Base-by-base conservation (phyloP, 1,140 invertebrate species). In the Scaptomyza hsui region DNA sequence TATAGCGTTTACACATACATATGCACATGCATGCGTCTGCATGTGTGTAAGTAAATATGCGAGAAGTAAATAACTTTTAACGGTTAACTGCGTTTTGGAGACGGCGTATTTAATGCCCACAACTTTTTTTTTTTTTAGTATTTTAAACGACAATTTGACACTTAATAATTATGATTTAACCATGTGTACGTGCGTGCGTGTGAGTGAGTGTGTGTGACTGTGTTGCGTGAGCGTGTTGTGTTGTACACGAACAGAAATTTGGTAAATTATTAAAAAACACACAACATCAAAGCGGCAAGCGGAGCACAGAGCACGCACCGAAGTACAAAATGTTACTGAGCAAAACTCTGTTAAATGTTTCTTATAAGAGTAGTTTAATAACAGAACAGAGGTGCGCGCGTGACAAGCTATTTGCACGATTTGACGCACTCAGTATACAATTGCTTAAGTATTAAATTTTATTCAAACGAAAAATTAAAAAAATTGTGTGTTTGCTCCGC, bases 291-390 rank as follows among this genome's bases (percentile, higher is more conserved):
- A 55, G 67, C 60, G 60, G 60, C 49, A 63, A 29, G 59, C 60
- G 60, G 13, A 48, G 24, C 51, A 63, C 42, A 61, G 32, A 55
- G 49, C 51, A 70, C 67, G 67, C 67, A 70, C 67, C 67, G 49
- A 70, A 55, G 35, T 70, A 63, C 63, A 41, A 70, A 70, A 70
- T 70, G 60, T 70, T 49, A 70, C 67, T 70, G 42, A 70, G 21
- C 4, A 2, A 55, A 63, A 53, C 7, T 63, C 65, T 69, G 65
- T 69, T 69, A 69, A 69, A 63, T 48, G 13, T 69, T 63, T 69
- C 65, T 69, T 69, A 69, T 69, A 69, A 69, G 59, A 69, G 59
- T 55, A n/a, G 9, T 15, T 32, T 55, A 32, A 55, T 63, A 63
- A 62, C 65, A 63, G 59, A 39, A 16, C 3, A 47, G 65, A 35